Evolutionary conservation across 2,113 vertebrate genomes (phyloP).

Genomic region (Smithornis capensis): DNA sequence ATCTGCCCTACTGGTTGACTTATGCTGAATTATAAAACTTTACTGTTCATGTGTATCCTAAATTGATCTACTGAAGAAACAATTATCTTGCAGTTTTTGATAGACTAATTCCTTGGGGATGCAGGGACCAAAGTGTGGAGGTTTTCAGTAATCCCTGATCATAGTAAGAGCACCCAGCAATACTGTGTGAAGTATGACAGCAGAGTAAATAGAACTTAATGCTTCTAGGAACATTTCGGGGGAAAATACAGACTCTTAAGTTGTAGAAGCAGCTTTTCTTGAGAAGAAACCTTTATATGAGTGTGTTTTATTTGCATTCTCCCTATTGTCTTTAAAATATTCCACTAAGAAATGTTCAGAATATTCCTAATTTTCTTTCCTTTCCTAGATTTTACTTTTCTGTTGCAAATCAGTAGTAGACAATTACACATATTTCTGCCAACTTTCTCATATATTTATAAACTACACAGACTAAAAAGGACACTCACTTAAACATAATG

Average conservation of each 20-base stretch:
- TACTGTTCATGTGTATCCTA: not conserved
- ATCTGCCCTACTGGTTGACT: not conserved
- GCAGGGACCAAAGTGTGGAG: not conserved
- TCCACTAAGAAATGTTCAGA: not conserved
- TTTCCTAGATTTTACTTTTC: not conserved
- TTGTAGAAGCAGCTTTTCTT: not conserved
- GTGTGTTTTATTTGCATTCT: not conserved
- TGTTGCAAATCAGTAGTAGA: not conserved
- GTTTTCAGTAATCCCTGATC: not conserved
- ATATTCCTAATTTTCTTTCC: not conserved
- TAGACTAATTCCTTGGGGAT: not conserved
- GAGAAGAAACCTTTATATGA: not conserved
- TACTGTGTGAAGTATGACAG: not conserved
- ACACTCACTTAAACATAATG: not conserved
- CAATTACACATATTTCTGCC: not conserved
- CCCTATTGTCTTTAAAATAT: not conserved
- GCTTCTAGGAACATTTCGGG: not conserved
- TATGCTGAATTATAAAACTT: not conserved
- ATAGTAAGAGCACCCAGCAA: not conserved
- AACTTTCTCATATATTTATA: not conserved
- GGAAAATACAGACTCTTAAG: not conserved
- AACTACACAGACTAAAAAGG: not conserved
- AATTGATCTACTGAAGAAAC: not conserved
- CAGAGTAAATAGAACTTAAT: not conserved
- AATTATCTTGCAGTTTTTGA: not conserved